phyloP scores from a whole-genome alignment of 2,797 vertebrate genomes.

The Hephaestus fuliginosus region DNA sequence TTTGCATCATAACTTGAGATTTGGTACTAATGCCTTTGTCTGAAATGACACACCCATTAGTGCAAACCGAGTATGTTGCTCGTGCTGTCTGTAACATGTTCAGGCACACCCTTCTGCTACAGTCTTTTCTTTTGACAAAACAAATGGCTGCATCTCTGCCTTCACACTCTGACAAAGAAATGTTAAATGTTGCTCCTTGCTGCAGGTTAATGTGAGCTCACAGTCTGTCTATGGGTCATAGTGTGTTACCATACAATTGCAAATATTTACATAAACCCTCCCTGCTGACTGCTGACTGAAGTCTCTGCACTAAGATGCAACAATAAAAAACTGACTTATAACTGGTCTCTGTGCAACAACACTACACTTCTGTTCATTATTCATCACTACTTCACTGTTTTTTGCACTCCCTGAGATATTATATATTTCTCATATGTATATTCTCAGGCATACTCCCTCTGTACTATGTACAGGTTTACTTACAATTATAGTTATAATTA shows the following conservation, averaged over 20 bases:
- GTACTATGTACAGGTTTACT: too few relatives aligned
- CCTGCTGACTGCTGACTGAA: neutral
- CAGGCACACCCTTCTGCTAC: constrained; percentile 30
- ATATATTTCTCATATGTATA: too few relatives aligned
- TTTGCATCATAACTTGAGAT: neutral
- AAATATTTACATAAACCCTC: neutral
- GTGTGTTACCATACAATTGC: neutral
- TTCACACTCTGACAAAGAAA: constrained; percentile 8
- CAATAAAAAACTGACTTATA: too few relatives aligned
- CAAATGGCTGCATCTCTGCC: neutral
- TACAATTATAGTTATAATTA: too few relatives aligned
- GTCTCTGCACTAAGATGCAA: neutral
- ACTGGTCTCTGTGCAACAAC: too few relatives aligned
- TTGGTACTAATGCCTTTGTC: neutral
- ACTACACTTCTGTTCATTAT: too few relatives aligned
- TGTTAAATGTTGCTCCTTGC: neutral
- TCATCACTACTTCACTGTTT: too few relatives aligned
- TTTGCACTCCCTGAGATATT: too few relatives aligned
- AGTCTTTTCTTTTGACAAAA: neutral
- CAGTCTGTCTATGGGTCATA: neutral
- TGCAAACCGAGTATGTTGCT: neutral
- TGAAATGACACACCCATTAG: constrained; percentile 20
- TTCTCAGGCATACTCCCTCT: too few relatives aligned
- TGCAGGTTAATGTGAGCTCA: neutral
- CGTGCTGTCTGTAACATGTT: constrained; percentile 8